Percentiles rank a stretch among this genome's conserved stretches.
Evolutionary conservation across 2,113 vertebrate species (phyloP).

Genomic region (Suncus etruscus): DNA sequence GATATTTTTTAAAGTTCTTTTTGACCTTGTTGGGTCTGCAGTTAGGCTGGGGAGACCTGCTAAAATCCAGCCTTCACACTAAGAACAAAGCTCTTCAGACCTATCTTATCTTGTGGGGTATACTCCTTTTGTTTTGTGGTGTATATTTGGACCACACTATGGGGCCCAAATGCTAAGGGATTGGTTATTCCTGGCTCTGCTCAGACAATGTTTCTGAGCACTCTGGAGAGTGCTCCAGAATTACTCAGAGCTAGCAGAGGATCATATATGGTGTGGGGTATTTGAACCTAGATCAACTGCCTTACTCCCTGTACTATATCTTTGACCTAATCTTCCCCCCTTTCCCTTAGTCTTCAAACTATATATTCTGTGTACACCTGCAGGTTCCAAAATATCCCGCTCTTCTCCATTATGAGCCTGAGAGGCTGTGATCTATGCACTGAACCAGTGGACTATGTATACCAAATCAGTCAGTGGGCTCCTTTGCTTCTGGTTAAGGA

Average conservation of each 20-base stretch:
- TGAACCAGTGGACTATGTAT: neutral
- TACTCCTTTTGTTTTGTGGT: neutral
- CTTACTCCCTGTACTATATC: too few species aligned
- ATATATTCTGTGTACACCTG: neutral
- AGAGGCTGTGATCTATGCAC: neutral
- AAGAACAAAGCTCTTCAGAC: neutral
- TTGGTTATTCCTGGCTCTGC: too few species aligned
- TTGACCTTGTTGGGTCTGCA: neutral
- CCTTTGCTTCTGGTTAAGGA: conserved; percentile 28
- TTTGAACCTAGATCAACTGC: too few species aligned
- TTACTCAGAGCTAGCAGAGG: too few species aligned
- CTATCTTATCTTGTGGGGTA: neutral
- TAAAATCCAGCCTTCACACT: neutral
- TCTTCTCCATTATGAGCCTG: neutral
- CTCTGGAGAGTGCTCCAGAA: too few species aligned
- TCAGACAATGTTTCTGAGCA: too few species aligned
- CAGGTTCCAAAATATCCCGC: neutral
- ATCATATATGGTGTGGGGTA: too few species aligned
- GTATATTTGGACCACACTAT: too few species aligned
- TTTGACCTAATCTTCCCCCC: too few species aligned
- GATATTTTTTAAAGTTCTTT: conserved; percentile 6
- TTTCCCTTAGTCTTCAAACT: neutral
- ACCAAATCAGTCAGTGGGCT: too few species aligned
- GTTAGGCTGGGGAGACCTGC: neutral
- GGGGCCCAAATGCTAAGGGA: too few species aligned